These are phyloP conservation scores for Zapornia atra DNA, from an alignment of 2,113 vertebrate species.

Conservation along the genomic window DNA sequence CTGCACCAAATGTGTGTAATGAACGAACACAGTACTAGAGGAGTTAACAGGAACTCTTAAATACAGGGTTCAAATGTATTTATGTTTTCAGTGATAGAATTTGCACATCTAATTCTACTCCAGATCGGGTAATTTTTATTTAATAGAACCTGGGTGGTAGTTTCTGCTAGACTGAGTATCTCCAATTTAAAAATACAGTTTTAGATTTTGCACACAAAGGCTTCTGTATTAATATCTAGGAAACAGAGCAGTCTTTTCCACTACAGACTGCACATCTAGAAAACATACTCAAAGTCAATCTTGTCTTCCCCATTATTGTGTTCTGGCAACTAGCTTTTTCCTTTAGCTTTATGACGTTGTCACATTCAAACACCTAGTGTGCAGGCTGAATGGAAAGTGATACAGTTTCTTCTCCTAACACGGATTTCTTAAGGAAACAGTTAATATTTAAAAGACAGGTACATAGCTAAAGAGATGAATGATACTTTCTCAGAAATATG, in stretches of 20 bases:
- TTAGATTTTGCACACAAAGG: background rate
- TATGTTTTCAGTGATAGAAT: background rate
- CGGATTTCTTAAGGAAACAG: background rate
- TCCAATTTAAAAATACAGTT: background rate
- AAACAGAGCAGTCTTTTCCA: background rate
- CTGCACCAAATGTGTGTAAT: background rate
- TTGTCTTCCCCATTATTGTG: background rate
- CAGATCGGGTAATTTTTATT: background rate
- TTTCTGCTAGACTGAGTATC: background rate
- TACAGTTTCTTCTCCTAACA: background rate
- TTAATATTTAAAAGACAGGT: background rate
- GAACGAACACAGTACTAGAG: background rate
- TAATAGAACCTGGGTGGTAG: background rate
- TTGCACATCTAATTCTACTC: background rate
- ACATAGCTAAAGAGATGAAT: background rate
- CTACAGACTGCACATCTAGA: background rate
- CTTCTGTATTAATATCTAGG: background rate
- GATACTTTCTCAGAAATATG: background rate
- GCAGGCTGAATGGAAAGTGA: background rate
- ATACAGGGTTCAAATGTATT: background rate
- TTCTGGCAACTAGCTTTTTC: background rate
- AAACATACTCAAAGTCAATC: background rate
- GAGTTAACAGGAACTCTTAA: background rate
- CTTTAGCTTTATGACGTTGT: background rate
- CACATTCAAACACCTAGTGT: background rate